Base-by-base conservation (phyloP, 2,888 invertebrate genomes). In the Eugnorisma glareosa region DNA sequence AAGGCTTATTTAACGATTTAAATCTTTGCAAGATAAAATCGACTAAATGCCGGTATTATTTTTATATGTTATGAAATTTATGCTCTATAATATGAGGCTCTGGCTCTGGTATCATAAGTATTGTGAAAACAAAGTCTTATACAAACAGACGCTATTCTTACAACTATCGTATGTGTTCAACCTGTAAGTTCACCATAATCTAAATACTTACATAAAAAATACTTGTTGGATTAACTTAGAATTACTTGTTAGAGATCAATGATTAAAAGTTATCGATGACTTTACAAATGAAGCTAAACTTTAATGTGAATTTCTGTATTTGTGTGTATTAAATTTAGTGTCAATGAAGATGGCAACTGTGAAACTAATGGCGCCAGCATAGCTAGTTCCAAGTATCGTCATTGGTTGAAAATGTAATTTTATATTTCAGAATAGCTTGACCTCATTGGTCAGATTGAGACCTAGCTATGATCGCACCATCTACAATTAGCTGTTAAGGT, bases 11-110 rank as follows among this genome's bases (percentile, higher is more conserved):
- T 35, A 35, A 59, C 21, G 35, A 61, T 61, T 61, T 61, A 35
- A 35, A 61, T 35, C 61, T 59, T 31, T 61, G 61, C 35, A 11
- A 61, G 35, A 72, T 72, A 45, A 72, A 59, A 72, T 72, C 59
- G 35, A 59, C 3, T 45, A 40, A 43, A 68, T 45, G 8, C 15
- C 6, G 7, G 21, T 51, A 2, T 15, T 28, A 2, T 40, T n/a
- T n/a, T n/a, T 66, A 0, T 51, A 51, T 2, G 24, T n/a, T 11
- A n/a, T 11, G 51, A n/a, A 54, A n/a, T n/a, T n/a, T n/a, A n/a
- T n/a, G n/a, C n/a, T n/a, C n/a, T n/a, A n/a, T n/a, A n/a, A n/a
- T 24, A 10, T 45, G 43, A 45, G 6, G 45, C 45, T 45, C 1
- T 21, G 6, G n/a, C n/a, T n/a, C n/a, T n/a, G n/a, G n/a, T n/a